Evolutionary conservation across 2,888 invertebrate species (phyloP), one percentile per base, ranked within the genome.

Genomic region (Melanchra persicariae): DNA sequence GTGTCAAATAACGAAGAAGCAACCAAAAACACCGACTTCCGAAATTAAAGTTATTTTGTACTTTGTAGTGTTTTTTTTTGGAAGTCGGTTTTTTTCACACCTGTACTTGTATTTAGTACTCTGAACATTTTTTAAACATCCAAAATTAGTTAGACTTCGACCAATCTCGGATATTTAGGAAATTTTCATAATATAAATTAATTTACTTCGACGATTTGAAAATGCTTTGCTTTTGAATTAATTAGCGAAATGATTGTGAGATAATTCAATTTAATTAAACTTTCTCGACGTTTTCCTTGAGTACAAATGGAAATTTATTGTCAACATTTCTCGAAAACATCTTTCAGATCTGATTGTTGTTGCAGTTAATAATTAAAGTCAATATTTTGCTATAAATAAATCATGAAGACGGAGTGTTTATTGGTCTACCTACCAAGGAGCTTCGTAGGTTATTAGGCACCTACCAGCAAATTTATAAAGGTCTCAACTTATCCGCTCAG

Each of bases 221-320:
- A 79, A 68, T 68, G 62, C 40, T 76, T 69, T 62, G 60, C 55
- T 79, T 59, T 64, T 69, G 72, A 83, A 83, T 79, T 59, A 83
- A 79, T 83, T 62, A 70, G 26, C 45, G 57, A 65, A 68, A 83
- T 72, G 45, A 79, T 73, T 82, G 62, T 72, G 40, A 72, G 76
- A 76, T 83, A 79, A 81, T 76, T 81, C 30, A 60, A 69, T 79
- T 81, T 75, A 79, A 83, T 81, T 83, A 70, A 81, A 83, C 80
- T 72, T 76, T 76, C 70, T 68, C 49, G 72, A 59, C 72, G 80
- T 69, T 79, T 70, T 65, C 30, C 40, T 68, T 62, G n/a, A 55
- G 51, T 30, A 74, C 55, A 68, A 79, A 82, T 72, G 55, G 59
- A 83, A 83, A 76, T 83, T 78, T 72, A 70, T 24, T 57, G 64